Conservation (phyloP, 37 sponge, comb jelly and placozoan genomes). For the Axinella damicornis region DNA sequence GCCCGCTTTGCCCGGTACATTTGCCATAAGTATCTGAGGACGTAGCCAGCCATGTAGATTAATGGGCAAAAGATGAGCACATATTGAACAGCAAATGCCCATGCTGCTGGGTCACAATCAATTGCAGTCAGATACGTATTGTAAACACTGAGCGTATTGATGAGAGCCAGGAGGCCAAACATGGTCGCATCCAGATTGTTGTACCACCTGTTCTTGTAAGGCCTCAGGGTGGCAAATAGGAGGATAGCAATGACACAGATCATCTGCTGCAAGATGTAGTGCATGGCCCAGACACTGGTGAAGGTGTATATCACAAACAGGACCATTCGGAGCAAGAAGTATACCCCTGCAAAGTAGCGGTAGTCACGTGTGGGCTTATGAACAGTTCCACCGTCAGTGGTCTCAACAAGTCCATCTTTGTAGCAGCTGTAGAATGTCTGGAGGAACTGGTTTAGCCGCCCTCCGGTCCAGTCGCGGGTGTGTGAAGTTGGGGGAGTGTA, state of each 20-base stretch:
- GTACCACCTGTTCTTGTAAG: constrained; percentile 36
- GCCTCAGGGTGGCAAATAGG: constrained; percentile 27
- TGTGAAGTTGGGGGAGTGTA: neutral
- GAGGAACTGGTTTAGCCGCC: constrained; percentile 26
- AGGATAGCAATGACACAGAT: constrained; percentile 26
- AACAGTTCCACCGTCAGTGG: neutral
- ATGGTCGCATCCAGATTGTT: constrained; percentile 51
- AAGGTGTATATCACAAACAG: constrained; percentile 20
- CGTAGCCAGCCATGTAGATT: constrained; percentile 18
- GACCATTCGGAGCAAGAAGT: constrained; percentile 41
- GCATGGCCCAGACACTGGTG: neutral
- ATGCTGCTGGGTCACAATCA: neutral
- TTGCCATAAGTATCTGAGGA: neutral
- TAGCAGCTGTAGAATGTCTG: constrained; percentile 60
- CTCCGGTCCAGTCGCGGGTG: neutral
- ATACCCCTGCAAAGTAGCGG: constrained; percentile 62
- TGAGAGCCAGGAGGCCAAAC: constrained; percentile 32
- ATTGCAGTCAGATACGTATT: neutral
- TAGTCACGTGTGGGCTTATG: neutral
- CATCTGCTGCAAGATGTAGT: constrained; percentile 10
- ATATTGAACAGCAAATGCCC: constrained; percentile 28
- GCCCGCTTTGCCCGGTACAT: neutral
- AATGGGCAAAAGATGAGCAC: constrained; percentile 50
- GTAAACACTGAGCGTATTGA: constrained; percentile 40
- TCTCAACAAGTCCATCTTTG: constrained; percentile 30